Percentiles rank a stretch among this genome's conserved stretches.
phyloP scores from a whole-genome alignment of 2,113 vertebrate species.

The human (Homo sapiens) region GRCh38 chr1:179868001-179868500 shows the following conservation, averaged over 20 bases:
- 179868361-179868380: not conserved
- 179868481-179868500: not conserved
- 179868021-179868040: not conserved
- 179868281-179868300: not conserved
- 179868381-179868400: not conserved
- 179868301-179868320: not conserved
- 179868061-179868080: not conserved
- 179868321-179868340: not conserved
- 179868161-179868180: not conserved
- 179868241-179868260: not conserved
- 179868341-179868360: not conserved
- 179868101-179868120: not conserved
- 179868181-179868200: not conserved
- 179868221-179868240: not conserved
- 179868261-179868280: not conserved
- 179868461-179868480: not conserved
- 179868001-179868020: not conserved
- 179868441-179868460: not conserved
- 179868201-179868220: not conserved
- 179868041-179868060: not conserved
- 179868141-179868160: not conserved
- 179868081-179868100: not conserved
- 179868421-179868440: not conserved
- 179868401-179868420: not conserved
- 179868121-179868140: not conserved